Conservation (phyloP, 1,140 invertebrate genomes). For the Gerris buenoi region DNA sequence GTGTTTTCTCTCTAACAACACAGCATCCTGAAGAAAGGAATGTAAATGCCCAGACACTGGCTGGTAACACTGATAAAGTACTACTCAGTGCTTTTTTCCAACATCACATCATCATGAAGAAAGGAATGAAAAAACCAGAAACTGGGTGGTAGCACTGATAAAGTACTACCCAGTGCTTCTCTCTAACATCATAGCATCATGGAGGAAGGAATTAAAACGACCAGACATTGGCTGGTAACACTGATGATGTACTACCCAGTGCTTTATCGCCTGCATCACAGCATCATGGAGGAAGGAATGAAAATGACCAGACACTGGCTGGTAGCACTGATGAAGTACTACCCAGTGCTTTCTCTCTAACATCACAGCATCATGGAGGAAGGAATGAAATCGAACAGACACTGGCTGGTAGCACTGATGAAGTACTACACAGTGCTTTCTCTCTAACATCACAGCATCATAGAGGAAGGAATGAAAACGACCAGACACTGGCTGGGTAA, state of each 20-base stretch:
- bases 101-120: conserved; percentile 52
- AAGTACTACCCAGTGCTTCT: too few relatives aligned
- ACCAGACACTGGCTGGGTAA: conserved; percentile 53
- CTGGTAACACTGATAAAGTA: conserved; percentile 58
- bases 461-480: conserved; percentile 34
- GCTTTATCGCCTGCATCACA: conserved; percentile 62
- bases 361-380: conserved; percentile 50
- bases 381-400: too few relatives aligned
- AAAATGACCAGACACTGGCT: conserved; percentile 48
- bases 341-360: conserved; percentile 59
- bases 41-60: conserved; percentile 47
- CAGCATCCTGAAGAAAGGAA: too few relatives aligned
- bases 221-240: conserved; percentile 52
- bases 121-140: too few relatives aligned
- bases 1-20: too few relatives aligned
- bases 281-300: conserved; percentile 34
- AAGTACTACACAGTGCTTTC: too few relatives aligned
- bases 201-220: too few relatives aligned
- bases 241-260: conserved; percentile 63
- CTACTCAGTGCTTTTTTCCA: conserved; percentile 65
- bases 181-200: too few relatives aligned
- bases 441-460: too few relatives aligned
- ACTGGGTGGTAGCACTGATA: too few relatives aligned
- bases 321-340: conserved; percentile 65
- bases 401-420: too few relatives aligned